Percentiles rank a stretch among this genome's conserved stretches.
These are phyloP conservation scores for Atethmia centrago DNA, from an alignment of 2,888 invertebrate genomes.

Conservation along the genomic window DNA sequence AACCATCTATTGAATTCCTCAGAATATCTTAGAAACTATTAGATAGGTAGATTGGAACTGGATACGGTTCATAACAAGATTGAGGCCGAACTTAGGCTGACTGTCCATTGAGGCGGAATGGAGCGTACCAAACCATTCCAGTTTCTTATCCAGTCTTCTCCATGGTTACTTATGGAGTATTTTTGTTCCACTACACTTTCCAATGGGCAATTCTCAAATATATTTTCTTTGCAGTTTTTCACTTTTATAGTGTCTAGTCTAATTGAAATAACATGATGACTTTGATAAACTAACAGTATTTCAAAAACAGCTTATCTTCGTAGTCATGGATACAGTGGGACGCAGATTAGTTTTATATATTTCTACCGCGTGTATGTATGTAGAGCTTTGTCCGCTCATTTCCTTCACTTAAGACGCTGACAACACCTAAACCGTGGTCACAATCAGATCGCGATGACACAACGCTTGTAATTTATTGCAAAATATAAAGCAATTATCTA, in stretches of 20 bases:
- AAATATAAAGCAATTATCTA: too few species aligned
- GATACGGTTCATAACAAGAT: conserved; percentile 22
- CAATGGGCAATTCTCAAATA: background rate
- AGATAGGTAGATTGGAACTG: conserved; percentile 25
- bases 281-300: background rate
- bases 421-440: too few species aligned
- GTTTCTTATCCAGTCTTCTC: too few species aligned
- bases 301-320: background rate
- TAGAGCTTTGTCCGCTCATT: background rate
- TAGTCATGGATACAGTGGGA: background rate
- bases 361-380: background rate
- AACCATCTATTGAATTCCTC: conserved; percentile 35
- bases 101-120: background rate
- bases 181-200: background rate
- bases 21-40: conserved; percentile 49
- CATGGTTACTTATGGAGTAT: too few species aligned
- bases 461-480: too few species aligned
- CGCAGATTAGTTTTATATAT: background rate
- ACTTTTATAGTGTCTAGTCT: too few species aligned
- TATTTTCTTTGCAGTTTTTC: background rate
- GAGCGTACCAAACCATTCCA: too few species aligned
- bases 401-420: too few species aligned
- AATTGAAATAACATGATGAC: background rate
- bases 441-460: too few species aligned
- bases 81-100: conserved; percentile 6